phyloP scores from a whole-genome alignment of 2,888 invertebrate genomes.

The Caenorhabditis macrosperma region DNA sequence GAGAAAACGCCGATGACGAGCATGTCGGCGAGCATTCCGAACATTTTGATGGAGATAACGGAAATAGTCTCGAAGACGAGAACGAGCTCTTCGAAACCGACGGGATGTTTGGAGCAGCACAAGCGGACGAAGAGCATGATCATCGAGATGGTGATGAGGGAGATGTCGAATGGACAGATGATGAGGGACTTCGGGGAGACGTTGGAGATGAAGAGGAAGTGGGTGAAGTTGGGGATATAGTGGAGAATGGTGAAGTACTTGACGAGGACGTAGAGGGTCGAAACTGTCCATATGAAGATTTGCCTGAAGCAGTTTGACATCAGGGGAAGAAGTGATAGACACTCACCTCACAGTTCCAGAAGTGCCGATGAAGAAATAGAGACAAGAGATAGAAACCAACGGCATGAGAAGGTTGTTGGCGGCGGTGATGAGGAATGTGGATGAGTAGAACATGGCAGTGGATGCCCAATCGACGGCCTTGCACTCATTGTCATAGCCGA shows the following conservation, averaged over 20 bases:
- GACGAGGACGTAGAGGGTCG: slow-evolving; percentile 1
- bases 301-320: not conserved
- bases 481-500: slow-evolving; percentile 1
- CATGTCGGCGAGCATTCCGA: slow-evolving; percentile 1
- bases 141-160: not conserved
- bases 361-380: not conserved
- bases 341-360: not conserved
- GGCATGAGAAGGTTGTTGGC: not conserved
- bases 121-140: slow-evolving; percentile 4
- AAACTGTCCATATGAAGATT: slow-evolving; percentile 2
- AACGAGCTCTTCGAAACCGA: not conserved
- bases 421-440: not conserved
- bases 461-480: not conserved
- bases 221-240: slow-evolving; percentile 16
- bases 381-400: not conserved
- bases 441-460: not conserved
- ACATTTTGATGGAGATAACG: not conserved
- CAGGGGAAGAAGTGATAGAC: not conserved
- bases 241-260: slow-evolving; percentile 5
- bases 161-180: slow-evolving; percentile 11
- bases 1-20: not conserved
- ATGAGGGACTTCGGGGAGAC: not conserved
- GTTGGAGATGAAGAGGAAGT: slow-evolving; percentile 9
- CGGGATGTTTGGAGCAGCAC: not conserved
- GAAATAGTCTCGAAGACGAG: not conserved